Base-by-base conservation (phyloP, 2,113 vertebrate species). In the Esox niger region DNA sequence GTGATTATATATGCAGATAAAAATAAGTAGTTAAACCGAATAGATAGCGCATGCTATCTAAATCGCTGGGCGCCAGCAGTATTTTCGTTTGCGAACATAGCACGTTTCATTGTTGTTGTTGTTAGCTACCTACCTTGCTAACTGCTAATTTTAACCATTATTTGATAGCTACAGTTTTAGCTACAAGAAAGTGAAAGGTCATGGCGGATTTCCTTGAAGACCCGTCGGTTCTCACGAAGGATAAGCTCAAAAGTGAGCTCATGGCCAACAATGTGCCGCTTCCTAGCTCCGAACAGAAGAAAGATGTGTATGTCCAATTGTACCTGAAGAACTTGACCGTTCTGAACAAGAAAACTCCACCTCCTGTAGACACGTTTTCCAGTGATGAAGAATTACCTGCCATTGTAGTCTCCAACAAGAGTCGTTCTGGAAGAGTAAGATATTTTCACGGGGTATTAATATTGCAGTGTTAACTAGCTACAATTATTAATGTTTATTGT, bases 251-350 rank as follows among this genome's bases (percentile, higher is more conserved):
- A 88, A 96, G 82, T 71, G 95, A 97, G 92, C 88, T 98, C 62
- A 74, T 94, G 4, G 95, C 95, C 15, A 95, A 98, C 91, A 94
- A 94, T 43, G 94, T 98, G 77, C 84, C 89, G 59, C 93, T 98
- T 31, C 96, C 96, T 35, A 89, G 88, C 82, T 95, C 95, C 31
- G 95, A 98, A 81, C 95, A 97, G 69, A 95, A 93, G 65, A 98
- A 98, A 76, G 95, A 98, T 74, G 96, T 98, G 5, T 98, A 98
- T 3, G 95, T 98, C 75, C 94, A 97, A 90, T 93, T 98, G 27
- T 98, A 97, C 86, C 91, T 95, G 82, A 94, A 95, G 75, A 94
- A 95, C 82, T 87, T 98, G 26, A 98, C 94, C 30, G 75, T 90
- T 2, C 91, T 93, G 66, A 98, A 96, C 90, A 86, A 87, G 72